phyloP scores from a whole-genome alignment of 2,888 invertebrate species.

The Sycophila texana region DNA sequence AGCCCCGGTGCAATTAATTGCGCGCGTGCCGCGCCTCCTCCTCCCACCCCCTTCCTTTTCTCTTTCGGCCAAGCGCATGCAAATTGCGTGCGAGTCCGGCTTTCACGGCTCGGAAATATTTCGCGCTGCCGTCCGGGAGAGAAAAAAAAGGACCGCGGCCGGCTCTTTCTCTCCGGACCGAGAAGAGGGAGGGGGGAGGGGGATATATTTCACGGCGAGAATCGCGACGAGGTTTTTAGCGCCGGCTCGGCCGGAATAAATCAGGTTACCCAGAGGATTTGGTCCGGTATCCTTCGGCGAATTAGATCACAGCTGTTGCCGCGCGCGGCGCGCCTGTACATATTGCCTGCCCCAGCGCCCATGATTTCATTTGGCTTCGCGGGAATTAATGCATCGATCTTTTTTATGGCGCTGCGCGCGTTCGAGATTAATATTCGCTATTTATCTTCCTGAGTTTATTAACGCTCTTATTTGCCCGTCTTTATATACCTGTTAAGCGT shows the following conservation, averaged over 20 bases:
- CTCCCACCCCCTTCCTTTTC: conserved; percentile 12
- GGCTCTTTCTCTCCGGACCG: background rate
- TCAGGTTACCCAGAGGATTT: conserved; percentile 36
- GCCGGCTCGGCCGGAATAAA: conserved; percentile 34
- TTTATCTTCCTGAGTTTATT: conserved; percentile 2
- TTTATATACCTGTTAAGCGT: too few relatives aligned
- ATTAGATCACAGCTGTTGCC: conserved; percentile 35
- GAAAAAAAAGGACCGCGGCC: background rate
- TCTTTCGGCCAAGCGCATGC: conserved; percentile 51
- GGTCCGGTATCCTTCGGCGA: conserved; percentile 22
- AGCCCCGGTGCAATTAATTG: conserved; percentile 51
- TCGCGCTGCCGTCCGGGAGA: conserved; percentile 2
- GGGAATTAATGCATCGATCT: background rate
- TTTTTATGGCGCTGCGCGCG: background rate
- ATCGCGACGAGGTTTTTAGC: conserved; percentile 46
- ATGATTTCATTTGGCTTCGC: background rate
- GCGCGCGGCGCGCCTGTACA: background rate
- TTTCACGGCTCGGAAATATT: conserved; percentile 42
- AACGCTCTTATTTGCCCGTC: background rate
- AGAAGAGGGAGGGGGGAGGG: background rate
- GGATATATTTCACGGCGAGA: conserved; percentile 49
- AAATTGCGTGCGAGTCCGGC: conserved; percentile 23
- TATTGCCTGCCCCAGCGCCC: too few relatives aligned
- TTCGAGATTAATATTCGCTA: background rate
- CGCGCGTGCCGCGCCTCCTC: conserved; percentile 34